These are phyloP conservation scores for Melipona quadrifasciata DNA, from an alignment of 1,140 invertebrate genomes.

Conservation along the genomic window DNA sequence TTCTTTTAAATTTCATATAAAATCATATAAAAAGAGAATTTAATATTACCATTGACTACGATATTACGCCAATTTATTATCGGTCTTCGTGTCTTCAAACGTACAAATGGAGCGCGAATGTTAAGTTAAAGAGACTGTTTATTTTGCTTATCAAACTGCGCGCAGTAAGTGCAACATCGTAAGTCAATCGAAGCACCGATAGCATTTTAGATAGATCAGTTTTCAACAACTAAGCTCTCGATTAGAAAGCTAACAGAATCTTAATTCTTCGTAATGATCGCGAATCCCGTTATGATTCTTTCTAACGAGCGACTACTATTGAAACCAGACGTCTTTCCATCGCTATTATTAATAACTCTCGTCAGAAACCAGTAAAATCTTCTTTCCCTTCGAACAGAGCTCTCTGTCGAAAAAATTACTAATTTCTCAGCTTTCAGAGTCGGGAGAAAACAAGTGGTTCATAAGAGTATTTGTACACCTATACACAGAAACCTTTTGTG, in stretches of 20 bases:
- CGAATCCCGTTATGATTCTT: background rate
- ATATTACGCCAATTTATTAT: background rate
- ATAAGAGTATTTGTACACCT: background rate
- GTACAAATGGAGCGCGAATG: background rate
- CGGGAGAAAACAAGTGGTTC: background rate
- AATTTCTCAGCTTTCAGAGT: background rate
- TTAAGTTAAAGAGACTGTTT: background rate
- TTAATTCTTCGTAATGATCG: background rate
- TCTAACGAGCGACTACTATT: background rate
- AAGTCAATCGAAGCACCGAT: background rate
- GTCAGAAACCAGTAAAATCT: background rate
- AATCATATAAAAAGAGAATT: background rate
- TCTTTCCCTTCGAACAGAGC: too few species aligned
- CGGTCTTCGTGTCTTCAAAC: background rate
- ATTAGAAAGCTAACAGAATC: constrained; percentile 2
- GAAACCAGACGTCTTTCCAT: background rate
- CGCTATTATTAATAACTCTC: background rate
- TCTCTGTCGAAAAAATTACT: background rate
- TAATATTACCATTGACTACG: background rate
- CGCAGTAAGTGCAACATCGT: background rate
- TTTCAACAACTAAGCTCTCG: background rate
- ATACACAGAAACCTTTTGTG: background rate
- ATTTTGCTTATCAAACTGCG: background rate
- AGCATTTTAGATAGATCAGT: background rate
- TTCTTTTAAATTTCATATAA: background rate